Base-by-base conservation (phyloP, 2,113 vertebrate genomes). In the Cercopithecus mona region DNA sequence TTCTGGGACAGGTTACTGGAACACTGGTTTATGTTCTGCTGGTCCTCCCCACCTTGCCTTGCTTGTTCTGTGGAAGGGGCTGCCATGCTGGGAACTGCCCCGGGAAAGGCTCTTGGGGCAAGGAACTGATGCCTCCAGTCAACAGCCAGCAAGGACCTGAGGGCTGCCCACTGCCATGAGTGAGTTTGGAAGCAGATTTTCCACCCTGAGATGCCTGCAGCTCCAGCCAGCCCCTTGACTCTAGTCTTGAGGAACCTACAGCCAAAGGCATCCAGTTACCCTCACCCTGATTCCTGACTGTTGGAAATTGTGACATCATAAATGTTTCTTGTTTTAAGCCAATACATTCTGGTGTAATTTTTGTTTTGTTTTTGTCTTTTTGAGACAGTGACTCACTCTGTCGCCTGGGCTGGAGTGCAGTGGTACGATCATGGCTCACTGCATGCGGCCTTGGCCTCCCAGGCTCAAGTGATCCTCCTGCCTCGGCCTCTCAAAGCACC, bases 81-180 rank as follows among this genome's bases (percentile, higher is more conserved):
- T 38, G 20, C 14, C 8, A 1, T 4, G 27, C 40, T 35, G 20
- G 48, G 10, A 43, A 52, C 30, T 38, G 43, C 55, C 13, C 0
- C 1, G 11, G 9, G 45, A 68, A 17, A 61, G 68, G 66, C 23
- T 57, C 25, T 17, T 1, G 0, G 4, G 18, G 25, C 45, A 0
- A 38, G 40, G 25, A n/a, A 40, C 52, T 70, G 3, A 9, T 17
- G 64, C 43, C 22, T 52, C n/a, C 22, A 25, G 6, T 50, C 70
- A 50, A 43, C 23, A 70, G 64, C 48, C 38, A 25, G 90, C 6
- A 23, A 22, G 88, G 10, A 22, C 45, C 76, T 18, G n/a, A 38
- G 35, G 32, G 32, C 80, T 16, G 68, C 17, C 80, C 23, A 16
- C 4, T 14, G 68, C 80, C 17, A 59, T 3, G 48, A 43, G 64